Evolutionary conservation across 2,797 vertebrate species (phyloP).

Genomic region (Macroramphosus scolopax): DNA sequence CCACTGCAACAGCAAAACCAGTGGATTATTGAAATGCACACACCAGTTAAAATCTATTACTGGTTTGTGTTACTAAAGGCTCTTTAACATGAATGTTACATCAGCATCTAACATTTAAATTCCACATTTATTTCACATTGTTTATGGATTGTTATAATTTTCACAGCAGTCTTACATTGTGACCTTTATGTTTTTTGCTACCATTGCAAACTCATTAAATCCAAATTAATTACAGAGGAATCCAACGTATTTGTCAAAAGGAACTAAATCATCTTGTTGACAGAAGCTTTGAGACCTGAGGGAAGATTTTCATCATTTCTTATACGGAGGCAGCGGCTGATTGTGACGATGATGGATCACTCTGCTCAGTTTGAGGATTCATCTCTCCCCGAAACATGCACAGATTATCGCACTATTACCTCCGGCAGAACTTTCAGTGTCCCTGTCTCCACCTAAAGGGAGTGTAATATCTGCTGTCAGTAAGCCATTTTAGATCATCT

Average conservation of each 20-base stretch:
- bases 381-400: constrained; percentile 6
- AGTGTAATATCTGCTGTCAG: constrained; percentile 47
- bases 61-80: too few species aligned
- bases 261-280: constrained; percentile 2
- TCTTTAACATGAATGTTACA: too few species aligned
- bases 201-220: too few species aligned
- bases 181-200: too few species aligned
- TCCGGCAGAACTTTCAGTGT: constrained; percentile 43
- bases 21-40: too few species aligned
- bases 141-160: too few species aligned
- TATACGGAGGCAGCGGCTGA: constrained; percentile 12
- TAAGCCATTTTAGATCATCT: constrained; percentile 20
- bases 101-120: too few species aligned
- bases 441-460: constrained; percentile 45
- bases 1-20: too few species aligned
- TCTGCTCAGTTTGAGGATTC: constrained; percentile 26
- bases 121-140: too few species aligned
- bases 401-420: constrained; percentile 49
- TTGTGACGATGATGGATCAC: constrained; percentile 51
- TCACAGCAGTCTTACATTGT: too few species aligned
- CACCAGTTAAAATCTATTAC: too few species aligned
- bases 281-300: constrained; percentile 6
- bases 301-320: constrained; percentile 35
- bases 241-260: constrained; percentile 1
- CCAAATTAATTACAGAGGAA: constrained; percentile 10